Conservation (phyloP, 1,140 invertebrate species). For the Chironomus striatipennis region DNA sequence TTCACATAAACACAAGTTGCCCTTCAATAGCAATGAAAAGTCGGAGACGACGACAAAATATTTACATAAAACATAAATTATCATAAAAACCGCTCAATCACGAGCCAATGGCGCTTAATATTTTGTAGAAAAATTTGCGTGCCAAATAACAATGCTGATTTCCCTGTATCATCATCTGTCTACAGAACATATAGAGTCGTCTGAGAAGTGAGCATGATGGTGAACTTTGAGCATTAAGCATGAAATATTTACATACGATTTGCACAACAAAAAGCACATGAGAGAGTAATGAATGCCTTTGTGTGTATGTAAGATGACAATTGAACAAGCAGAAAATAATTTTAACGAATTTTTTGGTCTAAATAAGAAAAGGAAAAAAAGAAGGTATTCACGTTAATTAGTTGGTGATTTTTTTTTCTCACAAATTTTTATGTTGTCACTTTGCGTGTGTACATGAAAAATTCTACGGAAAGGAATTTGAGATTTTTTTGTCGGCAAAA, state of each 20-base stretch:
- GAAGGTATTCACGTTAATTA: no score
- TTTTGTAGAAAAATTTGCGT: neutral
- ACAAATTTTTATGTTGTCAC: neutral
- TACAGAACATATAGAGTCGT: neutral
- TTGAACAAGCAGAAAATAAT: no score
- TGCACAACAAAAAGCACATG: neutral
- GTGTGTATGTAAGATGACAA: no score
- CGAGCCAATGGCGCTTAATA: neutral
- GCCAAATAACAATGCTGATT: no score
- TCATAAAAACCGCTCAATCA: neutral
- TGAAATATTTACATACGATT: neutral
- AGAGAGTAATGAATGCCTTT: no score
- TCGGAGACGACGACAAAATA: slow-evolving; percentile 5
- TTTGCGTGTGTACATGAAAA: neutral
- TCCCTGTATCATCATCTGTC: neutral
- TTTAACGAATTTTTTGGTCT: no score
- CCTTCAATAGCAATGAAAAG: neutral
- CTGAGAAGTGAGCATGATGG: neutral
- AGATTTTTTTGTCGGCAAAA: no score
- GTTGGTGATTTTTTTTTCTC: neutral
- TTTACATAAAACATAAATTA: slow-evolving; percentile 15
- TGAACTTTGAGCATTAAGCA: no score
- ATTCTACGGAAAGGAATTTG: no score
- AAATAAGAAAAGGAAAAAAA: no score
- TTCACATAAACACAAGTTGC: no score